Base-by-base conservation (phyloP, 2,888 invertebrate species). In the Neuroscelio doddi region DNA sequence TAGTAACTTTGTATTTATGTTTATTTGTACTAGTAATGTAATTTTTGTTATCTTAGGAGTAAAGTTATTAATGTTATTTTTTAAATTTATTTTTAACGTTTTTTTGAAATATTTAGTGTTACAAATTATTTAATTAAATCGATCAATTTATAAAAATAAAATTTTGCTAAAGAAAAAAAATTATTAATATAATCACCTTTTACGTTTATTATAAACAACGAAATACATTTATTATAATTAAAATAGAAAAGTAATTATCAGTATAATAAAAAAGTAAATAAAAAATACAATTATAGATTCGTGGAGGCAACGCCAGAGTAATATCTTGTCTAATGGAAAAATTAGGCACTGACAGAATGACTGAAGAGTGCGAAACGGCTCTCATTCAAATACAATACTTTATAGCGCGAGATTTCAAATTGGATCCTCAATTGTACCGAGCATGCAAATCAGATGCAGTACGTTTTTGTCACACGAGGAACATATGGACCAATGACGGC, bases 321-420 rank as follows among this genome's bases (percentile, higher is more conserved):
- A 93, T 99, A 89, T 92, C 93, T 14, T 99, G 98, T 80, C 87
- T 99, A 26, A 94, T 98, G 94, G 94, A 96, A 75, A 93, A 95
- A 80, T 87, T 98, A 44, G 94, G 93, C 30, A 91, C 93, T 1
- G 90, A 89, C 53, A 87, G 90, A 34, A 98, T 98, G 97, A 92
- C 90, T 0, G 89, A 90, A 58, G 91, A 93, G 10, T 99, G 99
- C 87, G 96, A 97, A 86, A 90, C 92, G 67, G 93, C 96, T 5
- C 87, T 99, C 36, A 87, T 98, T 59, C 96, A 98, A 85, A 96
- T 99, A 76, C 97, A 99, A 81, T 99, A 97, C 85, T 99, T 99
- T 85, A 91, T 98, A 64, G 94, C 96, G 0, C 89, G 99, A 74
- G 95, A 98, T 85, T 99, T 96, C 82, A 95, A 94, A 76, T 86